Conservation (phyloP, 2,797 vertebrate species). For the Phataginus tricuspis region DNA sequence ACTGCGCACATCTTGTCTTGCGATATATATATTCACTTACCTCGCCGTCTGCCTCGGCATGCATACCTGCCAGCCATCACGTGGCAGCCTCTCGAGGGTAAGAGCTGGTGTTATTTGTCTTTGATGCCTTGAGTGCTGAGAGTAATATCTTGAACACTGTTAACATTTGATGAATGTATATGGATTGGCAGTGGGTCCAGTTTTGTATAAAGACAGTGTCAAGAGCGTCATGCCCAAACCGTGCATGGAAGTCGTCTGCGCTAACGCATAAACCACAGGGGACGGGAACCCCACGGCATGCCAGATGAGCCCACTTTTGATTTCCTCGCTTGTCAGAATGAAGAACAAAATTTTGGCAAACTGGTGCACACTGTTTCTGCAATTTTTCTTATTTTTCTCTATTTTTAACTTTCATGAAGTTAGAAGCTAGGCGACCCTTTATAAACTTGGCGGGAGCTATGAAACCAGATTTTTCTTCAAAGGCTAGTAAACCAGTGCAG, state of each 20-base stretch:
- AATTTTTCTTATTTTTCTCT: conserved; percentile 9
- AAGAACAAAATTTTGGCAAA: not conserved
- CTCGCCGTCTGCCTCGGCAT: not conserved
- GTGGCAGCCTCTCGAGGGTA: not conserved
- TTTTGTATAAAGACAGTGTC: not conserved
- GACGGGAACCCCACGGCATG: not conserved
- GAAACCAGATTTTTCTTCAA: not conserved
- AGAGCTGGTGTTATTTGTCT: not conserved
- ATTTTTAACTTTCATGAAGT: conserved; percentile 40
- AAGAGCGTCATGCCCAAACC: not conserved
- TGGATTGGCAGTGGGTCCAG: not conserved
- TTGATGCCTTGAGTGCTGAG: not conserved
- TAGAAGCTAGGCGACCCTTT: not conserved
- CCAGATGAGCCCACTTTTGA: not conserved
- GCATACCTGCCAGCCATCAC: not conserved
- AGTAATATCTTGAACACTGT: not conserved
- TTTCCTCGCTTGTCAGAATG: not conserved
- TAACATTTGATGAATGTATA: not conserved
- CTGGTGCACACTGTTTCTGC: not conserved
- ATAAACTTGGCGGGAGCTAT: not conserved
- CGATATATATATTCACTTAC: not conserved
- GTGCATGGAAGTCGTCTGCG: not conserved
- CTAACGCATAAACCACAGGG: not conserved
- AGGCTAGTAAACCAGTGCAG: not conserved
- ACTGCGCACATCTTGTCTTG: not conserved